Evolutionary conservation across 2,113 vertebrate species (phyloP).

Genomic region (Triplophysa rosa): DNA sequence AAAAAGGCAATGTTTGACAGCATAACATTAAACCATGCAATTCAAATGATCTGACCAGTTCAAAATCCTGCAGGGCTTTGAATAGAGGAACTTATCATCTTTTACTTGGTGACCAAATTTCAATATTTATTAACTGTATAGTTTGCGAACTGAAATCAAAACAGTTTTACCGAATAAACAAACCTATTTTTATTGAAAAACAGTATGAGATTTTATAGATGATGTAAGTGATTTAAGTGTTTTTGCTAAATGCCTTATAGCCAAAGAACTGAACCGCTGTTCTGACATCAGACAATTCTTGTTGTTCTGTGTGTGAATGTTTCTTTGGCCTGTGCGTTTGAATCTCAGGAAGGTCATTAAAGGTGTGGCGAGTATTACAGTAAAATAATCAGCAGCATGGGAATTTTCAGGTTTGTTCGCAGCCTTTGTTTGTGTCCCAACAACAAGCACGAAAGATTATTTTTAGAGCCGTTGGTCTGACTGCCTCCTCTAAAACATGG

Average conservation of each 20-base stretch:
- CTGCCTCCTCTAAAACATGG: neutral
- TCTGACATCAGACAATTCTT: neutral
- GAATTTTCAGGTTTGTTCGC: constrained; percentile 43
- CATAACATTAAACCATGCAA: no score
- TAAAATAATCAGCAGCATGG: constrained; percentile 19
- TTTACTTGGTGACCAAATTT: neutral
- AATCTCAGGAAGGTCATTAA: constrained; percentile 39
- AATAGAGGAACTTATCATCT: neutral
- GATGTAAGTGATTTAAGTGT: no score
- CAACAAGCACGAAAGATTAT: constrained; percentile 44
- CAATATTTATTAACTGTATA: no score
- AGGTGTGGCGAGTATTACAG: constrained; percentile 24
- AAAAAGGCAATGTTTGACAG: neutral
- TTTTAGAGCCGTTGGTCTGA: constrained; percentile 37
- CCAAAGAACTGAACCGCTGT: no score
- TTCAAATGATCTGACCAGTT: neutral
- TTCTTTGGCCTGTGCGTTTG: constrained; percentile 31
- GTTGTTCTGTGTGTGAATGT: neutral
- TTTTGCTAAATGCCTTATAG: no score
- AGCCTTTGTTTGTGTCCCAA: constrained; percentile 44
- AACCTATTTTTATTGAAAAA: no score
- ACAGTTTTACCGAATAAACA: no score
- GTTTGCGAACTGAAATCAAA: no score
- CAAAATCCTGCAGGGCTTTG: neutral
- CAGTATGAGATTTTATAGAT: no score